Evolutionary conservation across 2,888 invertebrate species (phyloP), one percentile per base, ranked within the genome.

Genomic region (Tenodera sinensis): DNA sequence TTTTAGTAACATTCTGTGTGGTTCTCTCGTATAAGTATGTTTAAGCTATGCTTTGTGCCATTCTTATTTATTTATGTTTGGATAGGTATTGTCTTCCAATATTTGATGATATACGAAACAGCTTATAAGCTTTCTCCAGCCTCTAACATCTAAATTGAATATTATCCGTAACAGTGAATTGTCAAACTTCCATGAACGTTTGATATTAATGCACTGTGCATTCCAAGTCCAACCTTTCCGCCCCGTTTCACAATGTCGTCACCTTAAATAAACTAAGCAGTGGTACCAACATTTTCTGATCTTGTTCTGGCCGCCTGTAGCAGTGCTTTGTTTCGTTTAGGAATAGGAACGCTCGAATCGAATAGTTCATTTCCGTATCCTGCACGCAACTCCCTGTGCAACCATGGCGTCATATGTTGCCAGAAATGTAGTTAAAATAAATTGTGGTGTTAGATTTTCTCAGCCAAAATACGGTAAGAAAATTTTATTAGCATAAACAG

Each of bases 391-490:
- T 20, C 54, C 54, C 25, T 4, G 25, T 20, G 54, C 6, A 34
- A 42, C 9, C 7, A 87, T 87, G 87, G 87, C 87, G 87, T 82
- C 82, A 15, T 87, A 82, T 71, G 83, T 87, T 82, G 87, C 42
- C 15, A 83, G 87, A 28, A 87, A 83, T 27, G 12, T 83, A 4
- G n/a, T 83, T 1, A 87, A 87, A 34, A 83, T 87, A n/a, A 34
- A 2, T 14, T 27, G 14, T 83, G 54, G 28, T 34, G 83, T 83
- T 87, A n/a, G 27, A 25, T 87, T 87, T 28, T 83, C 34, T 8
- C 87, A 87, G n/a, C 83, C 83, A 14, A 87, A 83, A 9, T 42
- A 82, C 34, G 87, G 87, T 87, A 34, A 30, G 87, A 82, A 82
- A 47, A 30, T 47, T 15, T 12, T 85, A 20, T 25, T 86, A 85